Evolutionary conservation across 2,888 invertebrate species (phyloP).

Genomic region (Bedellia somnulentella): DNA sequence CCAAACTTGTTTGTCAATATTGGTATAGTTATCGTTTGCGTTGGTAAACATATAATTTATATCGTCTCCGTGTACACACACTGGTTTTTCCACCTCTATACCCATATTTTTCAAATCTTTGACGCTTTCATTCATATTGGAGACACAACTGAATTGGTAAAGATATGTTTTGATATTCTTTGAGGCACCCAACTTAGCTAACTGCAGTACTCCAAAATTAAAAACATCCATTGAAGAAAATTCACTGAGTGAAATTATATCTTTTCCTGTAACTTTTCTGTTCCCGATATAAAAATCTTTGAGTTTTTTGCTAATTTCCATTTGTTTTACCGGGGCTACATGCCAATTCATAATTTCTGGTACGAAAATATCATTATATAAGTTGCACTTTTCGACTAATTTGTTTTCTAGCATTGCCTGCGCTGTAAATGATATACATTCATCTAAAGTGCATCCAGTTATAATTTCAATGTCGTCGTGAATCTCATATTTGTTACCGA

Average conservation of each 20-base stretch:
- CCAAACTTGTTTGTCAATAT: slow-evolving; percentile 17
- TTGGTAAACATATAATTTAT: slow-evolving; percentile 23
- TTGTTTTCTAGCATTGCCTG: no score
- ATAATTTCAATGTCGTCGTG: slow-evolving; percentile 64
- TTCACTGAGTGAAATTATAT: slow-evolving; percentile 15
- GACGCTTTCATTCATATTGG: slow-evolving; percentile 20
- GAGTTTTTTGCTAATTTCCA: slow-evolving; percentile 21
- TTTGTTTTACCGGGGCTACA: slow-evolving; percentile 17
- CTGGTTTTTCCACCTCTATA: slow-evolving; percentile 11
- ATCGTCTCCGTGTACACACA: slow-evolving; percentile 25
- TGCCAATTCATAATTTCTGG: slow-evolving; percentile 18
- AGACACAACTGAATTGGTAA: slow-evolving; percentile 26
- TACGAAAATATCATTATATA: slow-evolving; percentile 20
- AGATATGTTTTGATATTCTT: slow-evolving; percentile 20
- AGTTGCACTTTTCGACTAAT: slow-evolving; percentile 17
- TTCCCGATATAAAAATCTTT: slow-evolving; percentile 21
- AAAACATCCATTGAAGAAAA: slow-evolving; percentile 18
- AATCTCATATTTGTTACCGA: slow-evolving; percentile 24
- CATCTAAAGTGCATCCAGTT: slow-evolving; percentile 69
- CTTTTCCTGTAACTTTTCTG: slow-evolving; percentile 13
- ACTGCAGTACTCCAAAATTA: slow-evolving; percentile 15
- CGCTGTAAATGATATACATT: no score
- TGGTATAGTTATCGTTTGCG: slow-evolving; percentile 11
- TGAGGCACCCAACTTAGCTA: slow-evolving; percentile 16
- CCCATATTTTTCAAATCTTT: slow-evolving; percentile 12